Evolutionary conservation across 2,888 invertebrate genomes (phyloP).

Genomic region (Stegophylla sp.): DNA sequence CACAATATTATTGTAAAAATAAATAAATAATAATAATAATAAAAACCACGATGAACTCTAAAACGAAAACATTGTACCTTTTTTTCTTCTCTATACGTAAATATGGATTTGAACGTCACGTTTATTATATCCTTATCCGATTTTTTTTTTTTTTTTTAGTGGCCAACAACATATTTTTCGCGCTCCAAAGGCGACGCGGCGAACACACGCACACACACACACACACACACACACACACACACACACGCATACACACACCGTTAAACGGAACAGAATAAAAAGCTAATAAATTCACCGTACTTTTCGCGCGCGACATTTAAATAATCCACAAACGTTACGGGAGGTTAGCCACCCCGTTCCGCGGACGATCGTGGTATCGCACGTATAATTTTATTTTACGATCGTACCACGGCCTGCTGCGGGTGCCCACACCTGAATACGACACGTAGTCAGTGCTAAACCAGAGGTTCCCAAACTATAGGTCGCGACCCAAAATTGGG

Average conservation of each 20-base stretch:
- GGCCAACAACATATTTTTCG: not conserved
- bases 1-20: no score
- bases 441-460: not conserved
- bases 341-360: not conserved
- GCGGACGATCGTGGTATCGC: not conserved
- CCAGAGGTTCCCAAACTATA: no score
- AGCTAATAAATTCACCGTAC: not conserved
- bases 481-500: no score
- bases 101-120: not conserved
- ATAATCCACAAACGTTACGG: not conserved
- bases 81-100: no score
- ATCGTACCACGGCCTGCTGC: not conserved
- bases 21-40: no score
- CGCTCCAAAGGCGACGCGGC: not conserved
- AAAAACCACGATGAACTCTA: no score
- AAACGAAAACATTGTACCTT: no score
- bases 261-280: conserved; percentile 14
- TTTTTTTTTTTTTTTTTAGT: no score
- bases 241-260: no score
- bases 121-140: conserved; percentile 6
- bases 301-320: conserved; percentile 18
- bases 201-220: no score
- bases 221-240: no score
- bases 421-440: not conserved
- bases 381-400: conserved; percentile 26